Conservation (phyloP, 2,113 vertebrate species). For the Poeciliopsis retropinna region DNA sequence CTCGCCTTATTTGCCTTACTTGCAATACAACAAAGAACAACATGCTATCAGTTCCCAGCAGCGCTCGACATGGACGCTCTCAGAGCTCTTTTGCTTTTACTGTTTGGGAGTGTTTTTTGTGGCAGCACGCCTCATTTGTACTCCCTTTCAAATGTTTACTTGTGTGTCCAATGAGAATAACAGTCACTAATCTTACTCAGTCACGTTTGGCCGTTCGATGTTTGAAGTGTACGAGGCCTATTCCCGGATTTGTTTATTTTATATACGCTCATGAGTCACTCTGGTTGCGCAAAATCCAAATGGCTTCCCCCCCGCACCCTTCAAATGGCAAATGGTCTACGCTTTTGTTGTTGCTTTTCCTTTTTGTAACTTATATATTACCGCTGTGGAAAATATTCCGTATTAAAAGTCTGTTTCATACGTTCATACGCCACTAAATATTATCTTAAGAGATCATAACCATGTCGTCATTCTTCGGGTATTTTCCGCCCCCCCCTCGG, state of each 20-base stretch:
- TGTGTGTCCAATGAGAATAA: slow-evolving; percentile 5
- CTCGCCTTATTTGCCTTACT: background rate
- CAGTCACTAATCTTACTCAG: slow-evolving; percentile 25
- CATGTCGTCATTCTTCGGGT: no score
- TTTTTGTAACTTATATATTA: background rate
- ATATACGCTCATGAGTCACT: background rate
- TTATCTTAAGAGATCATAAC: slow-evolving; percentile 5
- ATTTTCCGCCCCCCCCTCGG: no score
- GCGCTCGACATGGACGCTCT: slow-evolving; percentile 54
- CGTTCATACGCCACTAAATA: background rate
- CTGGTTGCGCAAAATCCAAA: background rate
- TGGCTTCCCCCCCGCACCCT: background rate
- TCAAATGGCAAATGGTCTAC: background rate
- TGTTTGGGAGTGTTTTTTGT: slow-evolving; percentile 37
- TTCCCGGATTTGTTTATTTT: slow-evolving; percentile 33
- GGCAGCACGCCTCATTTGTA: slow-evolving; percentile 51
- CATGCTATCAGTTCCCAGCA: slow-evolving; percentile 40
- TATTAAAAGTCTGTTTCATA: background rate
- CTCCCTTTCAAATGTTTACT: slow-evolving; percentile 39
- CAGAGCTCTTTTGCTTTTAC: background rate
- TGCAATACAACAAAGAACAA: background rate
- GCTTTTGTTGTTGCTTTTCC: background rate
- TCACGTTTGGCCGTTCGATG: slow-evolving; percentile 10
- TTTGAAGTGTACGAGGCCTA: slow-evolving; percentile 22
- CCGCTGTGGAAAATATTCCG: background rate